These are phyloP conservation scores for Daboia siamensis DNA, from an alignment of 2,113 vertebrate genomes.

Conservation along the genomic window DNA sequence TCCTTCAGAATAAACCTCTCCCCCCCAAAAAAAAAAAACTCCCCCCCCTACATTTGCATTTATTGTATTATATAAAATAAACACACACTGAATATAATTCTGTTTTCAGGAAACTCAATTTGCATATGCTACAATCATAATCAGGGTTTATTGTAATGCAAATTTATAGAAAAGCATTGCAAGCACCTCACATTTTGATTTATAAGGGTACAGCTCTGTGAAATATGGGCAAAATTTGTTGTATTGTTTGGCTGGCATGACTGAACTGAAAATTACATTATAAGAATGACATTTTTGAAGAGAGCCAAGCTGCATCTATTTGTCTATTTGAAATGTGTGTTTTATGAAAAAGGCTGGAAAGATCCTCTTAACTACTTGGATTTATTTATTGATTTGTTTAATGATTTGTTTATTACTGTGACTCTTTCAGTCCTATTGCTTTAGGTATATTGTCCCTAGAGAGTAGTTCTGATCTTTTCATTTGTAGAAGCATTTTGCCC, in stretches of 20 bases:
- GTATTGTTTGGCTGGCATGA: neutral
- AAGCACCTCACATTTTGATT: neutral
- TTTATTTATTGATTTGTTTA: neutral
- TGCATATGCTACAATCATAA: slow-evolving; percentile 6
- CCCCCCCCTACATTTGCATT: slow-evolving; percentile 4
- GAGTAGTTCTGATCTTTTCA: neutral
- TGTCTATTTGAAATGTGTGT: slow-evolving; percentile 6
- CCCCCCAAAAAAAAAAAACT: neutral
- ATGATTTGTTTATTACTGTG: neutral
- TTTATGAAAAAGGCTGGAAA: slow-evolving; percentile 24
- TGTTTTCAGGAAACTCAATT: neutral
- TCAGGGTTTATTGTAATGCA: slow-evolving; percentile 22
- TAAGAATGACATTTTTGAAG: neutral
- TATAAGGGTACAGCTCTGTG: neutral
- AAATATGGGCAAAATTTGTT: slow-evolving; percentile 11
- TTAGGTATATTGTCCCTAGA: neutral
- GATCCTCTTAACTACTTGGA: slow-evolving; percentile 22
- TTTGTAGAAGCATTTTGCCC: neutral
- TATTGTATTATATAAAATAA: neutral
- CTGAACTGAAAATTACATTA: slow-evolving; percentile 6
- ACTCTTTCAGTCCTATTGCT: slow-evolving; percentile 24
- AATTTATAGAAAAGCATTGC: slow-evolving; percentile 9
- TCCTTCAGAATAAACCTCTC: neutral
- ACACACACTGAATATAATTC: slow-evolving; percentile 4
- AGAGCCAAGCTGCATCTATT: slow-evolving; percentile 6